Evolutionary conservation across 2,888 invertebrate species (phyloP), one percentile per base, ranked within the genome.

Genomic region (Phortica magna): DNA sequence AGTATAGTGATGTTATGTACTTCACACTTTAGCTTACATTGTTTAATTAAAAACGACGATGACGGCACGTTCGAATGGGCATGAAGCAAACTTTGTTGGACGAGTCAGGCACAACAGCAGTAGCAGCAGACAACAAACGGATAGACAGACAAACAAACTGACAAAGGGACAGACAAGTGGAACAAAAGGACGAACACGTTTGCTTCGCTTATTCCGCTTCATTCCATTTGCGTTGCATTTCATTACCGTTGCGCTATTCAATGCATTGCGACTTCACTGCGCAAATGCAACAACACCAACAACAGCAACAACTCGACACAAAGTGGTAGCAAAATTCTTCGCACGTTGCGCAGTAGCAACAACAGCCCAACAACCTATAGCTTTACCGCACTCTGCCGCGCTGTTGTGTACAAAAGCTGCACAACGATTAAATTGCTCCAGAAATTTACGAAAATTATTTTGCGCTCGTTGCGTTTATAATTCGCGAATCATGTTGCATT

Each of bases 401-500:
- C 31, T 39, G 73, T 14, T 0, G 48, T 14, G 48, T 7, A 48
- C 48, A 64, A 67, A 71, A 22, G 70, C 14, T 39, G 71, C 87
- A 79, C 53, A 76, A 82, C 83, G 89, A 89, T 89, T 89, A 89
- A 88, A 89, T 89, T 89, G 88, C 88, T 89, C 89, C 79, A 89
- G 88, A 89, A 89, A 83, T 88, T 82, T 89, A 85, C 83, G 81
- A 89, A 88, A 86, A 83, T 84, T 65, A 81, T 76, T 74, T 76
- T 72, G 68, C 42, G 10, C 61, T 22, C 31, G 79, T 78, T 80
- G 80, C 87, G 79, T 87, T 84, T 89, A 88, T 89, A 88, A 89
- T 89, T 89, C 89, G 90, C 89, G 90, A 89, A 89, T 90, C 89
- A 90, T 90, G 89, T 89, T 90, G 90, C 90, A 88, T 89, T 89